Evolutionary conservation across 2,113 vertebrate genomes (phyloP).

Genomic region (Megaceryle maxima): DNA sequence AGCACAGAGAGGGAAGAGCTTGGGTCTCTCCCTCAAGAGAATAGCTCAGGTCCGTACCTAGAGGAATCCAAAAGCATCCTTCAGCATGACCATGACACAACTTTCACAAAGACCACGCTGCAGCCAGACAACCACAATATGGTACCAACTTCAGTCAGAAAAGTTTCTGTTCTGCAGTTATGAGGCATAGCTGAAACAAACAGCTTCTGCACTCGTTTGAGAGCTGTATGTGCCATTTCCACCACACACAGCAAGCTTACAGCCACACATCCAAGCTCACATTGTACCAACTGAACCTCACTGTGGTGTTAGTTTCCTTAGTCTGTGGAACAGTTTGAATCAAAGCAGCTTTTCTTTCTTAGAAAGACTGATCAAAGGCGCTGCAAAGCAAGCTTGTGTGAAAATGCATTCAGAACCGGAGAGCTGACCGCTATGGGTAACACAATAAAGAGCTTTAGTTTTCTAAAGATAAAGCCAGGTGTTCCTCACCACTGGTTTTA

Average conservation of each 20-base stretch:
- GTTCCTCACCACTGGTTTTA: neutral
- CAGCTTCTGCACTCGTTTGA: rapidly evolving
- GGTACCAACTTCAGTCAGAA: rapidly evolving
- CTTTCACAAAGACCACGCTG: rapidly evolving
- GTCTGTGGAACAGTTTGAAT: neutral
- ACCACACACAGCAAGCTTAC: neutral
- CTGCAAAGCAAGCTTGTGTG: neutral
- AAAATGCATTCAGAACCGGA: neutral
- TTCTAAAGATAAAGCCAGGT: neutral
- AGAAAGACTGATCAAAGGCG: neutral
- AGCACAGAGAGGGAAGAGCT: neutral
- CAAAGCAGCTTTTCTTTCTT: neutral
- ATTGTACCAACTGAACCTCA: rapidly evolving
- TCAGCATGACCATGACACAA: rapidly evolving
- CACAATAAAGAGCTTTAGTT: neutral
- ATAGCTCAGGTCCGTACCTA: neutral
- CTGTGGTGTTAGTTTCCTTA: rapidly evolving
- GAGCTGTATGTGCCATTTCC: neutral
- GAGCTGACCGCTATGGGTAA: neutral
- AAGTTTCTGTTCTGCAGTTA: neutral
- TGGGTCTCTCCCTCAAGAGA: neutral
- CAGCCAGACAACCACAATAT: rapidly evolving
- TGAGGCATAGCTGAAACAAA: neutral
- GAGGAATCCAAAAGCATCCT: neutral
- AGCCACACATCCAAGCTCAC: rapidly evolving